Conservation (phyloP, 2,797 vertebrate genomes). For the Acanthurus lineatus region DNA sequence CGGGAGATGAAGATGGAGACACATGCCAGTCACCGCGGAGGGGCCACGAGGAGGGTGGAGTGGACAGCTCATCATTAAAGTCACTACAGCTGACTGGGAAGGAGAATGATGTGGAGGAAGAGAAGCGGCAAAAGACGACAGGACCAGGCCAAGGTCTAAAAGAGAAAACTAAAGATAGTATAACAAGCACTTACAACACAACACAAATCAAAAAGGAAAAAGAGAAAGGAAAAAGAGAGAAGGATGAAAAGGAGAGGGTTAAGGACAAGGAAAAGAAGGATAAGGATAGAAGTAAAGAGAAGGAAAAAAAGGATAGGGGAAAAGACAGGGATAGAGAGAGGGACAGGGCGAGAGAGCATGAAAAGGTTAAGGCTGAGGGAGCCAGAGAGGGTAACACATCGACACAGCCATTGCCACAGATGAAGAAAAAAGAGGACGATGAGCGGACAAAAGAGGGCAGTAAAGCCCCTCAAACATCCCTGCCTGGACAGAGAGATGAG, state of each 20-base stretch:
- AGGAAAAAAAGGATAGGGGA: constrained; percentile 68
- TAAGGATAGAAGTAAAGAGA: constrained; percentile 72
- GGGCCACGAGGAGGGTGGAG: constrained; percentile 43
- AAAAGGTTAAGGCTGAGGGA: constrained; percentile 63
- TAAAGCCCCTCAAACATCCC: constrained; percentile 52
- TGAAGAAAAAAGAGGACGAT: constrained; percentile 77
- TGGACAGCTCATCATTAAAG: constrained; percentile 49
- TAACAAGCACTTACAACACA: constrained; percentile 49
- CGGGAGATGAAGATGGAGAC: constrained; percentile 25
- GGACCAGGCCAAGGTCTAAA: constrained; percentile 56
- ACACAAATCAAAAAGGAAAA: constrained; percentile 75
- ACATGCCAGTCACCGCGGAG: constrained; percentile 42
- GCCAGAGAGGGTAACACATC: constrained; percentile 39
- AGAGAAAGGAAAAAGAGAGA: constrained; percentile 67
- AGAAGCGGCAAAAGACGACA: constrained; percentile 63
- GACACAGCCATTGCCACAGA: constrained; percentile 18
- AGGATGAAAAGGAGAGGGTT: constrained; percentile 68
- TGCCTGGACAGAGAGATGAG: constrained; percentile 79
- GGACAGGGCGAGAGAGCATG: constrained; percentile 67
- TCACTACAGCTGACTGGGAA: constrained; percentile 65
- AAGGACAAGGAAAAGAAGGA: constrained; percentile 75
- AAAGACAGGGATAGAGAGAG: constrained; percentile 71
- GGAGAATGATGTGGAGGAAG: constrained; percentile 70
- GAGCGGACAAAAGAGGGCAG: constrained; percentile 69
- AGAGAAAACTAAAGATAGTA: constrained; percentile 76